Conservation (phyloP, 1,140 invertebrate genomes). For the Steinernema khuongi region DNA sequence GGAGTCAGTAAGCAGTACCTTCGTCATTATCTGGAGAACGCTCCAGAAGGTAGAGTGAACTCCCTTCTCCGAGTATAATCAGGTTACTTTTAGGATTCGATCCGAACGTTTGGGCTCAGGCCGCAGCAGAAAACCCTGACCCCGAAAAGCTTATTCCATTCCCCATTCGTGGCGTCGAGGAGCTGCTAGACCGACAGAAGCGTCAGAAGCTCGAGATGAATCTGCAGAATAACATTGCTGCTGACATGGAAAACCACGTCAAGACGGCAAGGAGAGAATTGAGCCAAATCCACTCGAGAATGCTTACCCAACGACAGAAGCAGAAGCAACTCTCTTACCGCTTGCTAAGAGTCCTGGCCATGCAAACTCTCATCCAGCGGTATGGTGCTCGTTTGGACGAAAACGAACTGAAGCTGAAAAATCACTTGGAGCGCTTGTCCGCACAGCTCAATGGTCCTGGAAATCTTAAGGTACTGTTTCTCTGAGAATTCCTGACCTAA, state of each 20-base stretch:
- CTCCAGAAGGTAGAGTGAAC: constrained; percentile 21
- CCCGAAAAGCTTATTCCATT: constrained; percentile 30
- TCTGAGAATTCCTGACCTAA: not conserved
- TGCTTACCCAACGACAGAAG: not conserved
- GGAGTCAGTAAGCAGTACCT: constrained; percentile 28
- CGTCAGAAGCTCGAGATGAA: constrained; percentile 26
- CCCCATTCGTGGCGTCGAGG: constrained; percentile 35
- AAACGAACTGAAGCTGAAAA: not conserved
- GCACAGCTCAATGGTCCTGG: not conserved
- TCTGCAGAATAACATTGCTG: constrained; percentile 3
- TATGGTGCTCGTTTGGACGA: not conserved
- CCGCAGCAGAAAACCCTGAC: constrained; percentile 32
- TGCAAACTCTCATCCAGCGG: not conserved
- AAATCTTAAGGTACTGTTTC: not conserved
- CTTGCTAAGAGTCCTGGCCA: not conserved
- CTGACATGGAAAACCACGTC: not conserved
- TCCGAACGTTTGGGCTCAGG: constrained; percentile 30
- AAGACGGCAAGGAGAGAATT: not conserved
- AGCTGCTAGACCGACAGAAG: constrained; percentile 29
- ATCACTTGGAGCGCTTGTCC: not conserved
- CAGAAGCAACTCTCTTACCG: constrained; percentile 8
- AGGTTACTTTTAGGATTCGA: constrained; percentile 29
- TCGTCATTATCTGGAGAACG: constrained; percentile 29
- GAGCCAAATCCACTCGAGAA: not conserved
- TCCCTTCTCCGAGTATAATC: not conserved